These are phyloP conservation scores for Falco berigora DNA, from an alignment of 2,797 vertebrate species.

Conservation along the genomic window DNA sequence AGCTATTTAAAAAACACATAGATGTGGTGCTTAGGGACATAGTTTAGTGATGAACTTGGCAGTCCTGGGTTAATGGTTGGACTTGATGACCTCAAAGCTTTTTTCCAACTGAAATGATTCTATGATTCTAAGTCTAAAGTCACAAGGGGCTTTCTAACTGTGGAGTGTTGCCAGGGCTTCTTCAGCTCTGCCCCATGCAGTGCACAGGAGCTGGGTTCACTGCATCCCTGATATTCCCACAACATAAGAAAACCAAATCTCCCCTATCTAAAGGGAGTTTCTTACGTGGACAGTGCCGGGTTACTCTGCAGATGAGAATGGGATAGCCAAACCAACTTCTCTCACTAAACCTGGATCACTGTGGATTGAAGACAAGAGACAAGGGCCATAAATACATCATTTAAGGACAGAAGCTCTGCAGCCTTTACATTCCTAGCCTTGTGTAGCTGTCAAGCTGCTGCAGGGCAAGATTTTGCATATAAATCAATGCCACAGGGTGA, in stretches of 20 bases:
- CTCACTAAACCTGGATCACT: background rate
- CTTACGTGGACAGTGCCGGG: background rate
- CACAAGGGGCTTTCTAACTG: background rate
- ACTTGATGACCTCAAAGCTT: no score
- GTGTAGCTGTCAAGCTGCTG: background rate
- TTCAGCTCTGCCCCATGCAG: background rate
- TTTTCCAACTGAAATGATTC: no score
- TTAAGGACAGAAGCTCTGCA: background rate
- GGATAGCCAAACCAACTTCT: background rate
- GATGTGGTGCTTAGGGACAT: no score
- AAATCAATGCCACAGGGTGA: background rate
- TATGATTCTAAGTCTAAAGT: background rate
- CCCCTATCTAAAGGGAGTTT: background rate
- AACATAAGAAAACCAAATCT: background rate
- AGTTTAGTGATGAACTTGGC: no score
- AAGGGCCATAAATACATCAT: background rate
- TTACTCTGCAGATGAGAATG: background rate
- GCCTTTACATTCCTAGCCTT: background rate
- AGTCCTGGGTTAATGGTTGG: no score
- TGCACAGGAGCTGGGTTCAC: fast-evolving
- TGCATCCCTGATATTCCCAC: background rate
- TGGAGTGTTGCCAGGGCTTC: background rate
- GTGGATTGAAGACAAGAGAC: background rate
- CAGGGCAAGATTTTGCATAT: background rate
- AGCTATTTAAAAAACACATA: no score